phyloP scores from a whole-genome alignment of 2,113 vertebrate species.

The Ophiodon elongatus region DNA sequence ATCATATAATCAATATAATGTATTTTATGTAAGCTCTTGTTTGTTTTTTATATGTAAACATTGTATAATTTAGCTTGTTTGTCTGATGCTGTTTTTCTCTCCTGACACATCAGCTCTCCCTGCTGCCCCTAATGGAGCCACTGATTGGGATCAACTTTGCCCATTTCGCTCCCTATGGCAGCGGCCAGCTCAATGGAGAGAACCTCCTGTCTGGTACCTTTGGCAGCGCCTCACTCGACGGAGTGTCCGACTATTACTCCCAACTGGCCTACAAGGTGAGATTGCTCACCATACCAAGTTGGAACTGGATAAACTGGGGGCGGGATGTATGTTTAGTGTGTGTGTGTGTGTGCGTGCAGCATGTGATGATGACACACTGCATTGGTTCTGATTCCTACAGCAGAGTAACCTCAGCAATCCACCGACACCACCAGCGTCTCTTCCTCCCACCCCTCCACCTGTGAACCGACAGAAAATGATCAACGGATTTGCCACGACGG shows the following conservation, averaged over 20 bases:
- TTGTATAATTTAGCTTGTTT: background rate
- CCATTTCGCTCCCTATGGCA: conserved; percentile 97
- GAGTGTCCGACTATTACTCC: conserved; percentile 97
- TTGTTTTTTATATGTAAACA: background rate
- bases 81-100: background rate
- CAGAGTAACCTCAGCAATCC: conserved; percentile 99
- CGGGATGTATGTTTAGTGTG: background rate
- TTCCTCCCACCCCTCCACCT: conserved; percentile 97
- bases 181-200: conserved; percentile 92
- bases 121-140: conserved; percentile 97
- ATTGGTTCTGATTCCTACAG: conserved; percentile 76
- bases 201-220: conserved; percentile 94
- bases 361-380: conserved; percentile 49
- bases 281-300: background rate
- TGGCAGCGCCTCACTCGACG: conserved; percentile 95
- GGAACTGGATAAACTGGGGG: background rate
- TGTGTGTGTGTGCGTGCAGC: background rate
- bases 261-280: conserved; percentile 93
- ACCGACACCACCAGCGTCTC: conserved; percentile 96
- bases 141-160: conserved; percentile 97
- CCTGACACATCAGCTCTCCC: conserved; percentile 91
- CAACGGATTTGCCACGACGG: conserved; percentile 96
- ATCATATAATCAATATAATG: background rate
- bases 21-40: background rate
- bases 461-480: conserved; percentile 96